Evolutionary conservation across 1,140 invertebrate genomes (phyloP).

Genomic region (Vanessa atalanta): DNA sequence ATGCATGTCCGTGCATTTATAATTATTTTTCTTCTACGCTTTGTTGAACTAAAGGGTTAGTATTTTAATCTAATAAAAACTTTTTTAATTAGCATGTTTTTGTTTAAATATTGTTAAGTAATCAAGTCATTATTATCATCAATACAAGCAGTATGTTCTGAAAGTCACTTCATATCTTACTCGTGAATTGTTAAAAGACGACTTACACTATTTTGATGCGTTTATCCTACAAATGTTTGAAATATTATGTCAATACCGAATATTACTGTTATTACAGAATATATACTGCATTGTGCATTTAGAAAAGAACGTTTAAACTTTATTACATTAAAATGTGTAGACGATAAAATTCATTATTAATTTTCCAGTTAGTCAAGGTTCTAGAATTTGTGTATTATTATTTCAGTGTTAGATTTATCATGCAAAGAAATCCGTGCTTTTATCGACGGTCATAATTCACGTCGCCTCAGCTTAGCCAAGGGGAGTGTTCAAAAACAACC

Average conservation of each 20-base stretch:
- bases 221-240: too few species aligned
- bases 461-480: conserved; percentile 49
- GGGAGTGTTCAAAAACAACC: conserved; percentile 59
- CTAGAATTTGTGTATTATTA: background rate
- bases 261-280: too few species aligned
- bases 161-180: too few species aligned
- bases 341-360: background rate
- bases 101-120: too few species aligned
- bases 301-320: too few species aligned
- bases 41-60: conserved; percentile 43
- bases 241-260: too few species aligned
- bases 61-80: conserved; percentile 9
- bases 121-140: too few species aligned
- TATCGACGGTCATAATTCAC: conserved; percentile 63
- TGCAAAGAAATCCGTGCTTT: conserved; percentile 56
- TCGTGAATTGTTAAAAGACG: too few species aligned
- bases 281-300: too few species aligned
- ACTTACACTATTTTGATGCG: too few species aligned
- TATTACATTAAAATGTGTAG: too few species aligned
- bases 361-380: conserved; percentile 2
- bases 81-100: background rate
- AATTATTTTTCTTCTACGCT: conserved; percentile 34
- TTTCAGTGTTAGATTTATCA: conserved; percentile 56
- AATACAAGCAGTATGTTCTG: too few species aligned
- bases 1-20: conserved; percentile 22